Evolutionary conservation across 1,140 invertebrate species (phyloP), one percentile per base, ranked within the genome.

Genomic region (Aradophagus sp.): DNA sequence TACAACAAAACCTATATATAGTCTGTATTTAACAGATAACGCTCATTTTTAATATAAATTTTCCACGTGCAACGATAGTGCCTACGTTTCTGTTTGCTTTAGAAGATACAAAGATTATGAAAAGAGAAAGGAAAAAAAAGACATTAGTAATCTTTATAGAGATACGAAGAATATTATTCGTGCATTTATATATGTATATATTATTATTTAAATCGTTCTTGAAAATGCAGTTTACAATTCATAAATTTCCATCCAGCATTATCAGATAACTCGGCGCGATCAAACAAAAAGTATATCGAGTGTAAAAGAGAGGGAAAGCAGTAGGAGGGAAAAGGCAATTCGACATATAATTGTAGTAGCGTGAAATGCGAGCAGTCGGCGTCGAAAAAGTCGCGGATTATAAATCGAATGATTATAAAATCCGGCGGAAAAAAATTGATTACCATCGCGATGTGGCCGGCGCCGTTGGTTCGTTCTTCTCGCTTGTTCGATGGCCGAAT

Each of bases 151-250:
- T 31, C 5, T 31, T 31, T 11, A 5, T 23, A 4, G 3, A 31
- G 5, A 31, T 31, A 11, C n/a, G n/a, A 6, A 31, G 5, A 69
- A 50, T 50, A 56, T 69, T 69, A 62, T 69, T 56, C 50, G 15
- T n/a, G n/a, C n/a, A n/a, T n/a, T n/a, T n/a, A n/a, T n/a, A n/a
- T n/a, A n/a, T n/a, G n/a, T 61, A 61, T 68, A 59, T 68, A 68
- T 68, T 68, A 68, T 68, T 68, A 61, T 61, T 68, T 68, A 55
- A 61, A 55, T 68, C 36, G 41, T 52, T 68, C 56, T 68, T 61
- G 41, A 68, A 55, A 68, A 61, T 55, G 48, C 48, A 58, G 45
- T 66, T 61, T 68, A 52, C 53, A 59, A 52, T 39, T 67, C 63
- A 59, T 67, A 67, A 67, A 67, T 67, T 59, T 52, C 47, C 53